Evolutionary conservation across 2,888 invertebrate species (phyloP), one percentile per base, ranked within the genome.

Genomic region (Melipona beecheii): DNA sequence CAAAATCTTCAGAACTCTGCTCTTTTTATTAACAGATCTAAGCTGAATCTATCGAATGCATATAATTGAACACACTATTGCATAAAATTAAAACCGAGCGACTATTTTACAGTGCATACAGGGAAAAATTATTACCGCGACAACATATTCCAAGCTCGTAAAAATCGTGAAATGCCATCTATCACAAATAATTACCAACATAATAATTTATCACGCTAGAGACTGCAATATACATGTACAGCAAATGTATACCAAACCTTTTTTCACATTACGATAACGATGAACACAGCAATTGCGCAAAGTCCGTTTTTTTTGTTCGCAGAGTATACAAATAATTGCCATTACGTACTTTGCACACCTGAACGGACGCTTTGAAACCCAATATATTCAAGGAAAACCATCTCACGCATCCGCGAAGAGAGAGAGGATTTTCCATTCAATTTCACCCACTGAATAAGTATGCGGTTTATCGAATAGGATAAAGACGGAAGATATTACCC

Each of bases 341-440:
- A 56, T 78, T 84, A 81, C 50, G 78, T 79, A 79, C 64, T 74
- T 76, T 60, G 65, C 56, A 75, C 74, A 82, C 78, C 76, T 85
- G 76, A 76, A 74, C 82, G 76, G 27, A 64, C 68, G 73, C 85
- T 78, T 73, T 78, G 84, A 81, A 81, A 85, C 58, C 60, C 70
- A 77, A 83, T 84, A 84, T 75, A 69, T 81, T 73, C 64, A 74
- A 84, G 84, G 74, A 84, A 27, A 85, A 76, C 81, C 81, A 78
- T 73, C 75, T 73, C 73, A 68, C 65, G 74, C 60, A 74, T 82
- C 76, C 75, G 76, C 70, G 52, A 70, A 66, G 70, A 62, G 75
- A 66, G 70, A 62, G 75, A 74, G 64, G 71, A 85, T 85, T 85
- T 86, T 85, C 82, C 86, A 74, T 86, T 85, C 85, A 86, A 86